Conservation (phyloP, 1,140 invertebrate genomes). For the Pseudachorutes palmiensis region DNA sequence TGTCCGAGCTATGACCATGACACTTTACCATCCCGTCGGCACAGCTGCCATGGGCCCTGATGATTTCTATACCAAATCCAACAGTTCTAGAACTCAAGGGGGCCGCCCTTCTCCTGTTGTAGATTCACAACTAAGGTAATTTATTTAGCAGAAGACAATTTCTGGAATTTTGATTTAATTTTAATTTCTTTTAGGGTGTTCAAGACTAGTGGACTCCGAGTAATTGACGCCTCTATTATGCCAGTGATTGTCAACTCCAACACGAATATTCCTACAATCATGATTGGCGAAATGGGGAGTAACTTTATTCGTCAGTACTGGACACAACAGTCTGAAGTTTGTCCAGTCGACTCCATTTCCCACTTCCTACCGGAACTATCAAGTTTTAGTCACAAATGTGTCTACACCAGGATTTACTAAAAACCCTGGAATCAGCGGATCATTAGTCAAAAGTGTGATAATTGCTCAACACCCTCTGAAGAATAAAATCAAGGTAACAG, state of each 20-base stretch:
- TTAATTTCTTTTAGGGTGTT: conserved; percentile 32
- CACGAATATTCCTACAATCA: conserved; percentile 46
- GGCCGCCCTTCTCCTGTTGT: neutral
- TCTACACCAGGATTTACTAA: no score
- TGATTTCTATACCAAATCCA: neutral
- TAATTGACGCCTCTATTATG: conserved; percentile 43
- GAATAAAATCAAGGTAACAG: no score
- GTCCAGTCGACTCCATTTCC: no score
- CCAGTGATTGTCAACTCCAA: conserved; percentile 41
- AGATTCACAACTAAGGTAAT: neutral
- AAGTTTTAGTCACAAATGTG: no score
- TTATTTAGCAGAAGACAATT: neutral
- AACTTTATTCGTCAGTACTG: neutral
- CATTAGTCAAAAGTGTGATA: no score
- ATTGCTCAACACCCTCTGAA: no score
- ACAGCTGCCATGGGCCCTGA: conserved; percentile 1
- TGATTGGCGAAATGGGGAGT: conserved; percentile 5
- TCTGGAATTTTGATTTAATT: neutral
- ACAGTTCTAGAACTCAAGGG: neutral
- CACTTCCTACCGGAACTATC: no score
- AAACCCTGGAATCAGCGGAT: no score
- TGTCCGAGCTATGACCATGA: conserved; percentile 56
- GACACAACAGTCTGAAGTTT: neutral
- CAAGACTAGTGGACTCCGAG: conserved; percentile 41
- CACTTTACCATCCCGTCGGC: conserved; percentile 51